Evolutionary conservation across 2,113 vertebrate species (phyloP).

Genomic region (Callithrix jacchus): DNA sequence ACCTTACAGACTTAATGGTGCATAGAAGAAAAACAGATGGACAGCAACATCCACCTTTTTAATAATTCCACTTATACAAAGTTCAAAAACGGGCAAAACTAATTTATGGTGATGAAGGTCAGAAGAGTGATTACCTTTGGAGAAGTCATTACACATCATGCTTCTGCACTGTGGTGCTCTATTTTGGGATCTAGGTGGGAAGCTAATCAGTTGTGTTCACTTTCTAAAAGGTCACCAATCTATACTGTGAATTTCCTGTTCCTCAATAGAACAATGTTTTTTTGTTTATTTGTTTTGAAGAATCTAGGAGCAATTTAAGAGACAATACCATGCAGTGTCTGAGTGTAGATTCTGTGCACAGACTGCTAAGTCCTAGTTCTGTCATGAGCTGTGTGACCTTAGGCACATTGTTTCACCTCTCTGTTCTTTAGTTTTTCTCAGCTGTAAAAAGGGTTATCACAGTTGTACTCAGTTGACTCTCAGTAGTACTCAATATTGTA

Average conservation of each 20-base stretch:
- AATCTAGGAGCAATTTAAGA: not conserved
- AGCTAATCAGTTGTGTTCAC: not conserved
- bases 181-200: not conserved
- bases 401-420: not conserved
- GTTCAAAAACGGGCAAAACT: not conserved
- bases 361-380: not conserved
- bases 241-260: not conserved
- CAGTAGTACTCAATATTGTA: not conserved
- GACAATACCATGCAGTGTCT: not conserved
- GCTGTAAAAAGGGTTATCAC: not conserved
- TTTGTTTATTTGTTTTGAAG: not conserved
- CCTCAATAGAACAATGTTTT: not conserved
- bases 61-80: not conserved
- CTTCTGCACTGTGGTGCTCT: not conserved
- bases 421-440: not conserved
- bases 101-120: not conserved
- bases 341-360: not conserved
- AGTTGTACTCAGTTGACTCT: not conserved
- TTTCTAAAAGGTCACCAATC: constrained; percentile 2
- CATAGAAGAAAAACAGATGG: not conserved
- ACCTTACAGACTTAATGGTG: not conserved
- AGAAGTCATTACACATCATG: not conserved
- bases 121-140: not conserved
- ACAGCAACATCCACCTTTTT: not conserved
- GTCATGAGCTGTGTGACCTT: not conserved